Percentiles rank a stretch among this genome's conserved stretches.
Conservation (phyloP, 2,888 invertebrate species). For the Lathronympha strigana region DNA sequence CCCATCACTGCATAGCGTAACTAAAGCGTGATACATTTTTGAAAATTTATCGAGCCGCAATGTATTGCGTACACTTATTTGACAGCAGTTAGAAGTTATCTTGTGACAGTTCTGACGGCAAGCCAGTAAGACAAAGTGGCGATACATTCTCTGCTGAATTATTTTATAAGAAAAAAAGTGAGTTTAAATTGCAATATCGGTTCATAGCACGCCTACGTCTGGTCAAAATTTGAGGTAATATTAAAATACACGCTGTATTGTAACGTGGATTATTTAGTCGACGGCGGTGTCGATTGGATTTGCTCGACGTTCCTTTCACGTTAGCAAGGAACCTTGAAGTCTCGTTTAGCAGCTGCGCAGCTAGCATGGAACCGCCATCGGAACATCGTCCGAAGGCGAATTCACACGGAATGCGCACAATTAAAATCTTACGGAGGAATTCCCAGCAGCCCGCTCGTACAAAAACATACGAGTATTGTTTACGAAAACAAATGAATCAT, state of each 20-base stretch:
- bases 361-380: constrained; percentile 51
- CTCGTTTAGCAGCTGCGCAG: constrained; percentile 63
- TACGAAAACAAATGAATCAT: constrained; percentile 42
- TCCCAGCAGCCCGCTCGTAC: constrained; percentile 46
- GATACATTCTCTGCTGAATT: too few relatives aligned
- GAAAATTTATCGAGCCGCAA: too few relatives aligned
- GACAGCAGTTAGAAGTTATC: too few relatives aligned
- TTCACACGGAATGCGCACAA: constrained; percentile 69
- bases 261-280: constrained; percentile 17
- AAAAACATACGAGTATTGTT: constrained; percentile 50
- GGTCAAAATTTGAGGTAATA: too few relatives aligned
- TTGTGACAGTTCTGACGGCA: too few relatives aligned
- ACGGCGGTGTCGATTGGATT: constrained; percentile 14
- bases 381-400: constrained; percentile 59
- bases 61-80: too few relatives aligned
- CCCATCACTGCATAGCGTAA: too few relatives aligned
- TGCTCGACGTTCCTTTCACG: constrained; percentile 64
- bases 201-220: too few relatives aligned
- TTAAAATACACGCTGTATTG: neutral
- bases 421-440: constrained; percentile 58
- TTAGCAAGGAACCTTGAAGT: constrained; percentile 66
- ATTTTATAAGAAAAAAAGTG: too few relatives aligned
- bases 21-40: too few relatives aligned
- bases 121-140: too few relatives aligned
- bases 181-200: too few relatives aligned